phyloP scores from a whole-genome alignment of 2,797 vertebrate species.

The Sebastes iracundus region DNA sequence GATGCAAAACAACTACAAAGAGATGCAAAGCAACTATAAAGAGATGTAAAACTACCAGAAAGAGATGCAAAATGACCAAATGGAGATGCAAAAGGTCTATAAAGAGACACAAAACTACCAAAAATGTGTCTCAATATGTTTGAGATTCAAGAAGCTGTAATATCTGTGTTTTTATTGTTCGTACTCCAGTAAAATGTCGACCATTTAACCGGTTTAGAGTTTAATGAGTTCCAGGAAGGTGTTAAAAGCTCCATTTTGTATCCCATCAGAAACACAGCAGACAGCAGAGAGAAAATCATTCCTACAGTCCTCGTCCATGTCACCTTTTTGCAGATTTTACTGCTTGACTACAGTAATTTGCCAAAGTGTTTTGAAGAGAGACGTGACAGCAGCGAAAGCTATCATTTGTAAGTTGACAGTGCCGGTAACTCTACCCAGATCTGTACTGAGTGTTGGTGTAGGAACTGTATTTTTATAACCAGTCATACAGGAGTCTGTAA shows the following conservation, averaged over 20 bases:
- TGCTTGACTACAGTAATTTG: slow-evolving; percentile 1
- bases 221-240: slow-evolving; percentile 25
- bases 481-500: neutral
- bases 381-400: neutral
- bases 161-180: slow-evolving; percentile 28
- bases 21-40: no score
- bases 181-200: neutral
- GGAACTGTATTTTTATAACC: slow-evolving; percentile 12
- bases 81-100: no score
- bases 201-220: slow-evolving; percentile 29
- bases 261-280: neutral
- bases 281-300: neutral
- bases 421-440: slow-evolving; percentile 17
- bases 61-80: no score
- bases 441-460: slow-evolving; percentile 14
- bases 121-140: no score
- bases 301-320: neutral
- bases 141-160: slow-evolving; percentile 6
- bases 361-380: neutral
- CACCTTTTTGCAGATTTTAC: neutral
- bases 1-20: no score
- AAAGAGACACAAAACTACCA: no score
- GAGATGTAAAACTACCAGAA: no score
- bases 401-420: neutral
- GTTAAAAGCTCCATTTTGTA: slow-evolving; percentile 14